These are phyloP conservation scores for Caenorhabditis wallacei DNA, from an alignment of 2,888 invertebrate species.

Conservation along the genomic window DNA sequence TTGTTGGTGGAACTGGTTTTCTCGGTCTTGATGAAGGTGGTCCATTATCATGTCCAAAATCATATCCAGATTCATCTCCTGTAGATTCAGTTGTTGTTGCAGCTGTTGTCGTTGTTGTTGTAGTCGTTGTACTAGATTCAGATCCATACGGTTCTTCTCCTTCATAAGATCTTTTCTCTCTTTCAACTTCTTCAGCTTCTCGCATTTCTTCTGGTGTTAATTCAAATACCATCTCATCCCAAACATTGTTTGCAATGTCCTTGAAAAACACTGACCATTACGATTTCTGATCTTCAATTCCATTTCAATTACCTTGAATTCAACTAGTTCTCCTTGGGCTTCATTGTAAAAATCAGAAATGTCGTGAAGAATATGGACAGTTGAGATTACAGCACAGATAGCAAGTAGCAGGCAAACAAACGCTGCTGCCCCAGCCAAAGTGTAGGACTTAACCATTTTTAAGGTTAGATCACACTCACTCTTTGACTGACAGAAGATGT, in stretches of 20 bases:
- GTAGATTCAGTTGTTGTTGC: conserved; percentile 11
- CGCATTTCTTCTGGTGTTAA: conserved; percentile 61
- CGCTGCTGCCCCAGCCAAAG: conserved; percentile 59
- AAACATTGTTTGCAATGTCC: conserved; percentile 66
- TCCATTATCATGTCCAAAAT: conserved; percentile 48
- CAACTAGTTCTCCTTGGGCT: conserved; percentile 56
- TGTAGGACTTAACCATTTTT: conserved; percentile 61
- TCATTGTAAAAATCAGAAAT: conserved; percentile 61
- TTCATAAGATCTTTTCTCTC: conserved; percentile 55
- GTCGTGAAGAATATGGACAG: conserved; percentile 57
- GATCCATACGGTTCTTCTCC: conserved; percentile 23
- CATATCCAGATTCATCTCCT: conserved; percentile 46
- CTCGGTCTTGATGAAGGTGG: conserved; percentile 57
- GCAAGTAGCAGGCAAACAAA: conserved; percentile 50
- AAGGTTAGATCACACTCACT: conserved; percentile 47
- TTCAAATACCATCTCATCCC: conserved; percentile 64
- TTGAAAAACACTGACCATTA: conserved; percentile 21
- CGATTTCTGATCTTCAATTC: not conserved
- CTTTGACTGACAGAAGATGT: conserved; percentile 6
- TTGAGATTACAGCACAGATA: conserved; percentile 48
- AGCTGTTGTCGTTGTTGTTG: conserved; percentile 18
- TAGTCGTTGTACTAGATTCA: conserved; percentile 20
- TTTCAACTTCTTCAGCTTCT: conserved; percentile 53
- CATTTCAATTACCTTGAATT: conserved; percentile 62
- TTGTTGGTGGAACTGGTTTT: conserved; percentile 56